phyloP scores from a whole-genome alignment of 2,888 invertebrate species.

The Drosophila siamana region DNA sequence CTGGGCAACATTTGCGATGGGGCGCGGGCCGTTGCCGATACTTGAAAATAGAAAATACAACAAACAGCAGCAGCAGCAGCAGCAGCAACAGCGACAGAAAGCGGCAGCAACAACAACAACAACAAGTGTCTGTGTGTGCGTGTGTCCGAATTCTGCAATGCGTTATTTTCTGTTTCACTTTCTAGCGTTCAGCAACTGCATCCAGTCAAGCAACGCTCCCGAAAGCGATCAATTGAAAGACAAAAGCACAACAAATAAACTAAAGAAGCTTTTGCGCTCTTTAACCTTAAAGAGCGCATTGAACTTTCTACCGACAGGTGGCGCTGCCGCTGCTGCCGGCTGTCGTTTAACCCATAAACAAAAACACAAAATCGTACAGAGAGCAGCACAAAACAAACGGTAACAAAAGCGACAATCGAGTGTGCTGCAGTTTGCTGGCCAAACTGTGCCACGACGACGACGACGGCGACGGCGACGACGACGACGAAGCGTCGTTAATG shows the following conservation, averaged over 20 bases:
- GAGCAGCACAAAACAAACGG: conserved; percentile 22
- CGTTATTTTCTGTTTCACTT: conserved; percentile 44
- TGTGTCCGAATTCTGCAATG: conserved; percentile 47
- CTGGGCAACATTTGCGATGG: conserved; percentile 74
- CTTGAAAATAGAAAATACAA: conserved; percentile 73
- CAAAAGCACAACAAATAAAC: too few species aligned
- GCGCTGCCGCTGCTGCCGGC: conserved; percentile 27
- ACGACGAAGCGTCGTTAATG: conserved; percentile 66
- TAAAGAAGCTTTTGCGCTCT: background rate
- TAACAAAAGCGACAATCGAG: conserved; percentile 36
- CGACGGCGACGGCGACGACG: conserved; percentile 28
- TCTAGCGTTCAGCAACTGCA: conserved; percentile 17
- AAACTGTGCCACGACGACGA: conserved; percentile 63
- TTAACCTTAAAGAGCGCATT: conserved; percentile 34
- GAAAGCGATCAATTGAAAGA: too few species aligned
- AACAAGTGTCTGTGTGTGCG: conserved; percentile 32
- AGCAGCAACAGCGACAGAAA: conserved; percentile 8
- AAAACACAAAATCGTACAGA: conserved; percentile 31
- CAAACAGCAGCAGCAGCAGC: conserved; percentile 21
- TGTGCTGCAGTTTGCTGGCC: conserved; percentile 57
- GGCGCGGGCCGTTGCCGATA: conserved; percentile 54
- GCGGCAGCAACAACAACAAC: conserved; percentile 12
- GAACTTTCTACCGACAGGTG: conserved; percentile 57
- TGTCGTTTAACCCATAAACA: conserved; percentile 42
- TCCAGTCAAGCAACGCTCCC: background rate